Percentiles rank a stretch among this genome's conserved stretches.
Conservation (phyloP, 2,113 vertebrate genomes). For the Centropus unirufus region DNA sequence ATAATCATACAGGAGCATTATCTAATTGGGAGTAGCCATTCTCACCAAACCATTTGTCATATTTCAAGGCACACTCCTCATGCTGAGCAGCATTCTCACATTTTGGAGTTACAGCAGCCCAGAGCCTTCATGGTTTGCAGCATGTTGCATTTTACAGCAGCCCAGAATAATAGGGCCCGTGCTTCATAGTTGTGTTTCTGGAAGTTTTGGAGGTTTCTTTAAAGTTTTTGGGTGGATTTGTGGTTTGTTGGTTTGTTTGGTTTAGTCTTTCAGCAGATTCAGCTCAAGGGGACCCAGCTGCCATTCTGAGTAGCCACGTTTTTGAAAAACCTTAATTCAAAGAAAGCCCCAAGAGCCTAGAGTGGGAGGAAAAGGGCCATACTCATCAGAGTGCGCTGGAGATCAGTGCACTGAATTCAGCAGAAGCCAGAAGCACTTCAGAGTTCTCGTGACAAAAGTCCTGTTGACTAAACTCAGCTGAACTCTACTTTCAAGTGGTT, state of each 20-base stretch:
- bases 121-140: background rate
- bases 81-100: background rate
- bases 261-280: background rate
- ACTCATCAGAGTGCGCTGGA: background rate
- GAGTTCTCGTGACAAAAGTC: background rate
- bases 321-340: background rate
- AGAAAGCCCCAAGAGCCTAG: background rate
- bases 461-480: background rate
- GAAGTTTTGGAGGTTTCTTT: background rate
- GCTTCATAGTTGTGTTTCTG: background rate
- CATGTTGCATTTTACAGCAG: background rate
- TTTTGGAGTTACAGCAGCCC: background rate
- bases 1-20: background rate
- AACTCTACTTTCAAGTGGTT: background rate
- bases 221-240: background rate
- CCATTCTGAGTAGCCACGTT: background rate
- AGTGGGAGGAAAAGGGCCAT: background rate
- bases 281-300: background rate
- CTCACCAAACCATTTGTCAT: background rate
- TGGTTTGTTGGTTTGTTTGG: background rate
- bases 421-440: background rate
- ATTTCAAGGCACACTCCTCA: rapidly evolving
- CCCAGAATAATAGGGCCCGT: background rate
- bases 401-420: background rate
- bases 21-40: background rate